These are phyloP conservation scores for Esox niger DNA, from an alignment of 2,113 vertebrate genomes.

Conservation along the genomic window DNA sequence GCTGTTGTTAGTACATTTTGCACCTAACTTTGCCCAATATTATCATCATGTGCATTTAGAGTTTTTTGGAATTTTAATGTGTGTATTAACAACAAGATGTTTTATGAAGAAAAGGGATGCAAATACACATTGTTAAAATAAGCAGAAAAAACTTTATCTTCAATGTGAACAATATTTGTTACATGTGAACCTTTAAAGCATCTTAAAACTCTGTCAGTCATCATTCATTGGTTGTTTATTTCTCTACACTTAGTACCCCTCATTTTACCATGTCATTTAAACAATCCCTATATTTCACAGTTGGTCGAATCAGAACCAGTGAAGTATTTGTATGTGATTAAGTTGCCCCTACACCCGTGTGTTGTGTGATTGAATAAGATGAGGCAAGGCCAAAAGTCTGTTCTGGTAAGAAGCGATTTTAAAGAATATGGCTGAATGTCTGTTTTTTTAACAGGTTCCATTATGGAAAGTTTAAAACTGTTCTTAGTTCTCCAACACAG, in stretches of 20 bases:
- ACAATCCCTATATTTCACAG: neutral
- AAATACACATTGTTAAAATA: no score
- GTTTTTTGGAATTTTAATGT: no score
- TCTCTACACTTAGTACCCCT: neutral
- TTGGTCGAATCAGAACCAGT: slow-evolving; percentile 61
- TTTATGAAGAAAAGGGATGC: no score
- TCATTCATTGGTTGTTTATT: neutral
- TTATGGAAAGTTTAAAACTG: no score
- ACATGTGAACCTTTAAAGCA: neutral
- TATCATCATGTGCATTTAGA: no score
- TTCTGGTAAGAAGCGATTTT: neutral
- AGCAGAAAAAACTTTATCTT: no score
- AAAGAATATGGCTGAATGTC: no score
- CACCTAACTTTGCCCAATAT: no score
- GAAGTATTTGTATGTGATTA: slow-evolving; percentile 34
- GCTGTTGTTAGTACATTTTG: no score
- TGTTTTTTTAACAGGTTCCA: no score
- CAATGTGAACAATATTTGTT: neutral
- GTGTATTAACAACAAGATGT: no score
- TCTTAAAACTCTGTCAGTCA: neutral
- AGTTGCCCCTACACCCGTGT: slow-evolving; percentile 20
- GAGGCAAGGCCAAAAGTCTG: neutral
- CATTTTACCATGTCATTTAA: neutral
- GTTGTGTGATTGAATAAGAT: slow-evolving; percentile 16
- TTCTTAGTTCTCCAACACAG: no score